Evolutionary conservation across 2,113 vertebrate genomes (phyloP).

Genomic region (Tapirus terrestris): DNA sequence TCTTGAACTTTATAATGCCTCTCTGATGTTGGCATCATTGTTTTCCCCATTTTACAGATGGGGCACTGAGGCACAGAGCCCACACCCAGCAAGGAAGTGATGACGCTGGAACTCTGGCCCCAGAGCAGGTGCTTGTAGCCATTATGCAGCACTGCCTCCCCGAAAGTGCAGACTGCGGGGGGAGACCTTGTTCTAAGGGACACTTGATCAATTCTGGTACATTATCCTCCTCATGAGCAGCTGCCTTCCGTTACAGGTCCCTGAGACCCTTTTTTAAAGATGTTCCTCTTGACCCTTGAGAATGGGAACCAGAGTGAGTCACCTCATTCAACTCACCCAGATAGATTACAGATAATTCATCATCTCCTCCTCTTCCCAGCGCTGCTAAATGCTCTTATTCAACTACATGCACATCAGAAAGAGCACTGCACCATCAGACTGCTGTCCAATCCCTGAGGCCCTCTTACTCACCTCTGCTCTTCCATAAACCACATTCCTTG

Average conservation of each 20-base stretch:
- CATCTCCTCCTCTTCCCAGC: not conserved
- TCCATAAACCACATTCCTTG: not conserved
- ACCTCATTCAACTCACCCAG: not conserved
- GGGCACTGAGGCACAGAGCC: not conserved
- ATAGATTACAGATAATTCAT: not conserved
- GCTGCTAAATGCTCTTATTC: not conserved
- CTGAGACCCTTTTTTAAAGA: not conserved
- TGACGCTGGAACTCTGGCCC: not conserved
- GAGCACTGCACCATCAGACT: fast-evolving
- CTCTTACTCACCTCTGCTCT: not conserved
- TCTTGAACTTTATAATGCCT: not conserved
- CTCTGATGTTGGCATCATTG: not conserved
- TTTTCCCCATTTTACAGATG: not conserved
- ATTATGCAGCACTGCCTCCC: too few species aligned
- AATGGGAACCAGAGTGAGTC: not conserved
- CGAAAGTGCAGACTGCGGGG: not conserved
- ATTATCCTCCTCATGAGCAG: not conserved
- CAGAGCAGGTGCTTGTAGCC: too few species aligned
- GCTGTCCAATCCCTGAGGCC: not conserved
- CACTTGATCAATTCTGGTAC: not conserved
- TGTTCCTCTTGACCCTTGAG: not conserved
- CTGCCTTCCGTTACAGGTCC: not conserved
- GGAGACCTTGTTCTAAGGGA: not conserved
- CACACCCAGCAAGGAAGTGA: not conserved
- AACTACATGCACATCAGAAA: not conserved